phyloP scores from a whole-genome alignment of 2,888 invertebrate species.

The Asteroscopus sphinx region DNA sequence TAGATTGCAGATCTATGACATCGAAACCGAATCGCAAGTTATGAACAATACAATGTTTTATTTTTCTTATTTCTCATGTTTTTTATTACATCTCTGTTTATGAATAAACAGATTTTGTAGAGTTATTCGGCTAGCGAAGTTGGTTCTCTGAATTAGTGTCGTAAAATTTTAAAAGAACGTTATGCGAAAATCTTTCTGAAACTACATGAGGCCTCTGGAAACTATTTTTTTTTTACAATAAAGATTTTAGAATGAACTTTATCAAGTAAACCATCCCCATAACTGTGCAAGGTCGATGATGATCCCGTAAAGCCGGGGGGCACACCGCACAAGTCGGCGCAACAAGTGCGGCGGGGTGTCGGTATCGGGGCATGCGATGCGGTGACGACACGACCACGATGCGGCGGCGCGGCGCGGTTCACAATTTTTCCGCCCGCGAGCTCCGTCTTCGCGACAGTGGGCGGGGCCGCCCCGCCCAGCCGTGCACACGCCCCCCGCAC shows the following conservation, averaged over 20 bases:
- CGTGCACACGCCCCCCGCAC: conserved; percentile 76
- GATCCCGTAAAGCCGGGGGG: background rate
- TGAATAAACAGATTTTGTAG: too few species aligned
- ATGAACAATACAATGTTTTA: too few species aligned
- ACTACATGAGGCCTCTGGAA: too few species aligned
- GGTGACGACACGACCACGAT: conserved; percentile 46
- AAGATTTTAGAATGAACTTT: background rate
- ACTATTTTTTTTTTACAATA: too few species aligned
- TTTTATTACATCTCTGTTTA: too few species aligned
- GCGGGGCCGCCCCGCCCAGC: conserved; percentile 82
- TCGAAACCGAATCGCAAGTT: too few species aligned
- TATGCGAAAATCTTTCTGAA: too few species aligned
- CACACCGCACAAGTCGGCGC: conserved; percentile 49
- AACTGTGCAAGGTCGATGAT: background rate
- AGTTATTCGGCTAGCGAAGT: too few species aligned
- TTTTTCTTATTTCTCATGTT: too few species aligned
- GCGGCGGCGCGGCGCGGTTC: conserved; percentile 44
- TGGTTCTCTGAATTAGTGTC: too few species aligned
- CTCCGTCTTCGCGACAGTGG: conserved; percentile 80
- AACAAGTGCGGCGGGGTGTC: conserved; percentile 74
- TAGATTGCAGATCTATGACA: too few species aligned
- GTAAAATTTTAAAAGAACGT: too few species aligned
- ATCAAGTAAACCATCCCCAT: background rate
- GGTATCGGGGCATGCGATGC: conserved; percentile 30
- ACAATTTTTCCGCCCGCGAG: conserved; percentile 75